Base-by-base conservation (phyloP, 2,113 vertebrate species). In the Desmodus rotundus region DNA sequence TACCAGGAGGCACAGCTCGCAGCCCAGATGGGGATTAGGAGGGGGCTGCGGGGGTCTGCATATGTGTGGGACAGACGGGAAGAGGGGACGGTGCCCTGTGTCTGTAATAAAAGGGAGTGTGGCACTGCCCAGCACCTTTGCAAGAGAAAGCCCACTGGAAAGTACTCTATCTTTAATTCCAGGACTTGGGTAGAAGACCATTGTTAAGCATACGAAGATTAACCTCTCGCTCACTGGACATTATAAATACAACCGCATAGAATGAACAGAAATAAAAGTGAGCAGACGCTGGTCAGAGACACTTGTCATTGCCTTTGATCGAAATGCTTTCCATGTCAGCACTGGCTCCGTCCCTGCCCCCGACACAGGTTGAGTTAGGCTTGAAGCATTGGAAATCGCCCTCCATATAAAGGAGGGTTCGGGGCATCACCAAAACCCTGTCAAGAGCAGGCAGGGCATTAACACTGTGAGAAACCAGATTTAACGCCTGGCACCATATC, bases 71-170 rank as follows among this genome's bases (percentile, higher is more conserved):
- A 2, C 45, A 19, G 41, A 26, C 4, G 1, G 47, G 8, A n/a
- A 26, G 58, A 24, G 20, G 28, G 15, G 28, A 14, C 20, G 31
- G 47, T 22, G 24, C 12, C 3, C 41, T 1, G 33, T 6, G 2
- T 16, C 16, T 0, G 15, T 5, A 24, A 26, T 7, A 14, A 14
- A 67, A 1, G 7, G 8, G 33, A 26, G 12, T 4, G 8, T 19
- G 12, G 72, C 1, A 0, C 73, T 31, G 17, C 33, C 47, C 41
- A 61, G 33, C 28, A 45, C 87, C 47, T 72, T 6, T 26, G 74
- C 67, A 24, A 65, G 43, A 41, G 26, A 45, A 81, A 67, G 20
- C 54, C 58, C 22, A 5, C 3, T 4, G 87, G 86, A 8, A 82
- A 63, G 22, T 63, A 28, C 26, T 36, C 24, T 41, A 8, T 45